phyloP scores from a whole-genome alignment of 2,797 vertebrate genomes.

The Ambastaia sidthimunki region DNA sequence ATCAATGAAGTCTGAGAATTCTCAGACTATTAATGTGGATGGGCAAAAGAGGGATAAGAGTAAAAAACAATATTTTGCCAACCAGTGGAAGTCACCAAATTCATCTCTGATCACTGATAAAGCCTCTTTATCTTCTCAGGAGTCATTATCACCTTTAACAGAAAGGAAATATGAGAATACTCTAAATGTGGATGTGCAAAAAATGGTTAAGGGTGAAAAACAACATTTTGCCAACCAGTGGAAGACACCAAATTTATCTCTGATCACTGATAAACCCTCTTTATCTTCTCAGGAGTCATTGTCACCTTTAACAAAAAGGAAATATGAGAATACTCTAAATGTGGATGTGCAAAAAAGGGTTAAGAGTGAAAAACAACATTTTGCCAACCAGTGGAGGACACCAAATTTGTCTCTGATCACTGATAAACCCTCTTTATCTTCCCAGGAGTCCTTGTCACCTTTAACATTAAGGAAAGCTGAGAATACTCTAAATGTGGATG shows the following conservation, averaged over 20 bases:
- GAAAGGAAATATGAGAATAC: neutral
- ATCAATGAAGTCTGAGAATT: neutral
- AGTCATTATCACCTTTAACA: neutral
- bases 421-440: too few relatives aligned
- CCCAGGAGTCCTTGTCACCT: neutral
- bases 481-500: neutral
- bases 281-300: neutral
- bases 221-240: neutral
- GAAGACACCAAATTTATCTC: conserved; percentile 4
- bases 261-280: too few relatives aligned
- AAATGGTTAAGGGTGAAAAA: conserved; percentile 47
- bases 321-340: conserved; percentile 1
- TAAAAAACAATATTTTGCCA: conserved; percentile 27
- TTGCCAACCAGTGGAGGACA: neutral
- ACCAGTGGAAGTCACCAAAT: neutral
- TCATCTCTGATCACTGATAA: neutral
- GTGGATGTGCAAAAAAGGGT: conserved; percentile 11
- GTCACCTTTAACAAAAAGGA: neutral
- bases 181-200: conserved; percentile 20
- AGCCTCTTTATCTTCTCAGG: neutral
- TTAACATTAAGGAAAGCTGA: neutral
- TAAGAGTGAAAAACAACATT: conserved; percentile 46
- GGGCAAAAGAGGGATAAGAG: conserved; percentile 38
- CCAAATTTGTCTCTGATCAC: neutral
- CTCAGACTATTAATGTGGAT: conserved; percentile 1